A percentile compares a stretch with the other conserved stretches of the same genome.
phyloP scores from a whole-genome alignment of 2,888 invertebrate species.

The Mythimna ferrago region DNA sequence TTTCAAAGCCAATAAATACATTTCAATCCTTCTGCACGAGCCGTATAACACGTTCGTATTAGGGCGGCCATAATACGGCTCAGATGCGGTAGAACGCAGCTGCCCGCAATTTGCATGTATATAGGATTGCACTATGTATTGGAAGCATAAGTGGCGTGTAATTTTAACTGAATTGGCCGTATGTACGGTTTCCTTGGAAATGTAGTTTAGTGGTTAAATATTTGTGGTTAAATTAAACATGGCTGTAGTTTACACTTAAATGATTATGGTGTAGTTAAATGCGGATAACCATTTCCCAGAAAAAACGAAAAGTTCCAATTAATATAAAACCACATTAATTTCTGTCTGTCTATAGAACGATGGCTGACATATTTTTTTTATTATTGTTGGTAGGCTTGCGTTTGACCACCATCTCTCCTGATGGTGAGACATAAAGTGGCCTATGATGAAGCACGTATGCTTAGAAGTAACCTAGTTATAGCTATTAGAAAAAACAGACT shows the following conservation, averaged over 20 bases:
- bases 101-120: constrained; percentile 66
- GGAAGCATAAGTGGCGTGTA: constrained; percentile 55
- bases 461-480: no score
- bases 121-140: constrained; percentile 54
- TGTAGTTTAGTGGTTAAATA: constrained; percentile 13
- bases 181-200: constrained; percentile 22
- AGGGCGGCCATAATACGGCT: constrained; percentile 24
- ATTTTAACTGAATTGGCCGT: constrained; percentile 54
- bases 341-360: no score
- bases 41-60: constrained; percentile 40
- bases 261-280: background rate
- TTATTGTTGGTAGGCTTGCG: no score
- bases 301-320: no score
- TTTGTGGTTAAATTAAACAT: background rate
- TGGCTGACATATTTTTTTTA: no score
- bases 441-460: no score
- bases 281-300: no score
- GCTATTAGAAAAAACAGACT: no score
- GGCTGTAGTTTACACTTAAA: background rate
- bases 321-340: no score
- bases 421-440: no score
- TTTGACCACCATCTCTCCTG: no score
- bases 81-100: constrained; percentile 58
- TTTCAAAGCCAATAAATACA: background rate
- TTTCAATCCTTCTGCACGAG: background rate